Percentiles rank a stretch among this genome's conserved stretches.
Evolutionary conservation across 1,140 invertebrate genomes (phyloP).

Genomic region (Apolygus lucorum): DNA sequence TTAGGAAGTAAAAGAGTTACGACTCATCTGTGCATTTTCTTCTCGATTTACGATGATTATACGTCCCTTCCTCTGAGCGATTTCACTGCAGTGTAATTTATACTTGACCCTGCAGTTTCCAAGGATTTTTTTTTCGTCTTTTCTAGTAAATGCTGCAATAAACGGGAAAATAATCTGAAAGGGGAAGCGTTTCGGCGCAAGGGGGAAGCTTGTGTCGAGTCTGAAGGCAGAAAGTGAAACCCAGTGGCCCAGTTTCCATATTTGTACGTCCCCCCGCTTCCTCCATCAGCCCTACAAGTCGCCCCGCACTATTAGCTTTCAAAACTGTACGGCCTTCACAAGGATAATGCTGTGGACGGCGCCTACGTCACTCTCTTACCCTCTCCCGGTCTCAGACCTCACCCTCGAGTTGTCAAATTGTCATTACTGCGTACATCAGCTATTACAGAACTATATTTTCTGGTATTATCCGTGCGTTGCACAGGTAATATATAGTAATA

Average conservation of each 20-base stretch:
- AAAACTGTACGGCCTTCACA: constrained; percentile 22
- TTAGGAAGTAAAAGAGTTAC: not conserved
- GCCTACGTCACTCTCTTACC: not conserved
- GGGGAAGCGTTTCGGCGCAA: not conserved
- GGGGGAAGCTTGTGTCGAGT: too few relatives aligned
- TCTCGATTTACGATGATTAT: not conserved
- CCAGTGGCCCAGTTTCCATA: constrained; percentile 23
- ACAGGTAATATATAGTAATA: too few relatives aligned
- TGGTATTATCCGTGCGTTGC: too few relatives aligned
- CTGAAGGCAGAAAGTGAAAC: constrained; percentile 18
- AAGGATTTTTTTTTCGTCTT: not conserved
- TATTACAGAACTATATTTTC: too few relatives aligned
- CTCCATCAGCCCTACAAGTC: not conserved
- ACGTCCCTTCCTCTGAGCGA: not conserved
- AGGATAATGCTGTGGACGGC: constrained; percentile 10
- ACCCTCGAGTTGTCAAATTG: too few relatives aligned
- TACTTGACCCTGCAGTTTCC: not conserved
- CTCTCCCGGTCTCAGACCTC: not conserved
- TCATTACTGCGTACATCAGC: too few relatives aligned
- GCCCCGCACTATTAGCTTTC: constrained; percentile 11
- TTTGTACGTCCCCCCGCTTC: constrained; percentile 1
- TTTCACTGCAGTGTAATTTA: not conserved
- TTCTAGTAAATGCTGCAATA: not conserved
- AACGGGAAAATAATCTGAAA: not conserved
- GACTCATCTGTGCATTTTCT: not conserved